Percentiles rank a stretch among this genome's conserved stretches.
These are phyloP conservation scores for Paramormyrops hopkinsi DNA, from an alignment of 2,797 vertebrate species.

Conservation along the genomic window DNA sequence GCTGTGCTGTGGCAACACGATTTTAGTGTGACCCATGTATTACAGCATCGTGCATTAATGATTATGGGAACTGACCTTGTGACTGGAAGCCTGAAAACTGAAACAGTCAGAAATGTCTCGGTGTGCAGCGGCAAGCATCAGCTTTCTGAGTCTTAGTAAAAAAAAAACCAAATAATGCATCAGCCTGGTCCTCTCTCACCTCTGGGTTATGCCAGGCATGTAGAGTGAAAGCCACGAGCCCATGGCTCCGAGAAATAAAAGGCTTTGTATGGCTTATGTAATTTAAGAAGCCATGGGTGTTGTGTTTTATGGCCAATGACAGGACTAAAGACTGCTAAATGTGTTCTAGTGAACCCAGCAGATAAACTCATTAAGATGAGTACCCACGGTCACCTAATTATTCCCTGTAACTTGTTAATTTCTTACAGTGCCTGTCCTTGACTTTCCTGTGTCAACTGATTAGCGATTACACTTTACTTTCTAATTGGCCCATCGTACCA, in stretches of 20 bases:
- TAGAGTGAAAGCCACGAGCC: background rate
- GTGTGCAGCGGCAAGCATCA: background rate
- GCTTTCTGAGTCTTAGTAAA: background rate
- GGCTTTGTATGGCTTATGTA: background rate
- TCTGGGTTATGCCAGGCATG: background rate
- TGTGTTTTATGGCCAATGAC: background rate
- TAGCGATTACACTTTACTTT: background rate
- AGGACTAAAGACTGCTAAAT: background rate
- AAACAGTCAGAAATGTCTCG: background rate
- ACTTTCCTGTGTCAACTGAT: background rate
- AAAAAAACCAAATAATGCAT: background rate
- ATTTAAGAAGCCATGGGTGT: background rate
- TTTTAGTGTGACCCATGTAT: background rate
- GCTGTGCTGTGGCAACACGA: background rate
- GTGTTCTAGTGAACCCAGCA: background rate
- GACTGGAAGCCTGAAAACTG: background rate
- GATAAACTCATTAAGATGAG: background rate
- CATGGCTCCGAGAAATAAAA: background rate
- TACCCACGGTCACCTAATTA: background rate
- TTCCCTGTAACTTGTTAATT: background rate
- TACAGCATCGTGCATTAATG: background rate
- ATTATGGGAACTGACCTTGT: background rate
- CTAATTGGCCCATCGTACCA: background rate
- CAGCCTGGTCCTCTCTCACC: background rate
- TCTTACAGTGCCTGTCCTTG: background rate